These are phyloP conservation scores for Leptestheria dahalacensis DNA, from an alignment of 1,140 invertebrate genomes.

Conservation along the genomic window DNA sequence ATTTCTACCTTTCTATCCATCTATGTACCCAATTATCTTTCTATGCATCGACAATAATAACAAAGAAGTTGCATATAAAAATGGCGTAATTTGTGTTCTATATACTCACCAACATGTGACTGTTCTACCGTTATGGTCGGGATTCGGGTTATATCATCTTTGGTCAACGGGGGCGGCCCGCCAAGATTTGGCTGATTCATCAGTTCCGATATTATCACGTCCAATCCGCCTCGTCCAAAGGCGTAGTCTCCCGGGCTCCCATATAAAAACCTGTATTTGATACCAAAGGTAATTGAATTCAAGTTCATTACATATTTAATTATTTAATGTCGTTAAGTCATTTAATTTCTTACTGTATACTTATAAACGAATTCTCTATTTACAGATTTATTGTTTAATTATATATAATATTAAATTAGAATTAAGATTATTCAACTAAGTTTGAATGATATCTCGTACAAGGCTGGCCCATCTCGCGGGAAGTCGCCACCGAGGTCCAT, in stretches of 20 bases:
- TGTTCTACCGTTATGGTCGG: constrained; percentile 60
- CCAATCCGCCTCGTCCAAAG: constrained; percentile 65
- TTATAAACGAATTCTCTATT: too few species aligned
- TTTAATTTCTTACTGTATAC: too few species aligned
- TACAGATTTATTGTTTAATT: too few species aligned
- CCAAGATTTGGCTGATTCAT: constrained; percentile 87
- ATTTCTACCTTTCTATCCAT: too few species aligned
- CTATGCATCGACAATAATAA: too few species aligned
- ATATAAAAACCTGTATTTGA: constrained; percentile 43
- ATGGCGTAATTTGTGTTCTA: too few species aligned
- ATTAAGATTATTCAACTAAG: too few species aligned
- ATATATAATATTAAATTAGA: too few species aligned
- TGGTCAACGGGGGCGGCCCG: constrained; percentile 75
- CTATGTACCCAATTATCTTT: too few species aligned
- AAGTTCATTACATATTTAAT: not conserved
- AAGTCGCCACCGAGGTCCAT: not conserved
- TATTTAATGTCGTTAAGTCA: too few species aligned
- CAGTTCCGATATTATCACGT: constrained; percentile 86
- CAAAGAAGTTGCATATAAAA: too few species aligned
- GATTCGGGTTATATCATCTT: constrained; percentile 71
- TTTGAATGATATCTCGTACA: too few species aligned
- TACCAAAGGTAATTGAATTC: not conserved
- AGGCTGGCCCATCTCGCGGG: not conserved
- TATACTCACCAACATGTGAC: constrained; percentile 55
- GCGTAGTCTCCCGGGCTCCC: constrained; percentile 79